phyloP scores from a whole-genome alignment of 2,113 vertebrate species.

The Sylvia atricapilla region DNA sequence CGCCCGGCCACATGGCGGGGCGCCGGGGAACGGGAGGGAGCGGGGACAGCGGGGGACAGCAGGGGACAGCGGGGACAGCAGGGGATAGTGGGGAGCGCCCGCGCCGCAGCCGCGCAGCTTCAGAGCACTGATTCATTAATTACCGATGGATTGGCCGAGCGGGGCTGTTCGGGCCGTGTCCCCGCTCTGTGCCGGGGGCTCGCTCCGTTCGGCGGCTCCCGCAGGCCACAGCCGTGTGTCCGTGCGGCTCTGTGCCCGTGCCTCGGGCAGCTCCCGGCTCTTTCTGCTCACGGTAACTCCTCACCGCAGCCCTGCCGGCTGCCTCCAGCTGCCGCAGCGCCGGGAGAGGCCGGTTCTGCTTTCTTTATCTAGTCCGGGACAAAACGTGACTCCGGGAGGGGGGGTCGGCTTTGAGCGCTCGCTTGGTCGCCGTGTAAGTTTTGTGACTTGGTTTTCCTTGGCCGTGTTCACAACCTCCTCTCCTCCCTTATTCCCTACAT shows the following conservation, averaged over 20 bases:
- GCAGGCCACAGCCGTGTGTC: too few species aligned
- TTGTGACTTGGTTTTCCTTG: rapidly evolving
- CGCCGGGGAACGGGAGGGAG: not conserved
- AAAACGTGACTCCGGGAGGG: rapidly evolving
- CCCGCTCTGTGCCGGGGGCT: not conserved
- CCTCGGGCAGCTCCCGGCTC: rapidly evolving
- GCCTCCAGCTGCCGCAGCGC: rapidly evolving
- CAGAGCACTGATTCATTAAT: not conserved
- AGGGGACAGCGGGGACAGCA: not conserved
- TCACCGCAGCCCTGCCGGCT: rapidly evolving
- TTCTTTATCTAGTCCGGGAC: not conserved
- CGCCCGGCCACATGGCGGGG: not conserved
- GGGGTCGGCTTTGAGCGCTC: rapidly evolving
- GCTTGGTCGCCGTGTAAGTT: rapidly evolving
- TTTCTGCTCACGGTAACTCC: rapidly evolving
- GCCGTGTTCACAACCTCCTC: rapidly evolving
- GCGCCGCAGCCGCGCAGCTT: not conserved
- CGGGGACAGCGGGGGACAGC: not conserved
- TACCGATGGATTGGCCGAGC: not conserved
- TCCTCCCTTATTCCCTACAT: not conserved
- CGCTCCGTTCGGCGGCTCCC: too few species aligned
- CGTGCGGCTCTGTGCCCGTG: rapidly evolving
- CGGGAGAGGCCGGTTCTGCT: rapidly evolving
- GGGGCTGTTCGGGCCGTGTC: not conserved
- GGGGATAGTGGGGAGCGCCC: too few species aligned